These are phyloP conservation scores for Orius insidiosus DNA, from an alignment of 1,140 invertebrate genomes.

Conservation along the genomic window DNA sequence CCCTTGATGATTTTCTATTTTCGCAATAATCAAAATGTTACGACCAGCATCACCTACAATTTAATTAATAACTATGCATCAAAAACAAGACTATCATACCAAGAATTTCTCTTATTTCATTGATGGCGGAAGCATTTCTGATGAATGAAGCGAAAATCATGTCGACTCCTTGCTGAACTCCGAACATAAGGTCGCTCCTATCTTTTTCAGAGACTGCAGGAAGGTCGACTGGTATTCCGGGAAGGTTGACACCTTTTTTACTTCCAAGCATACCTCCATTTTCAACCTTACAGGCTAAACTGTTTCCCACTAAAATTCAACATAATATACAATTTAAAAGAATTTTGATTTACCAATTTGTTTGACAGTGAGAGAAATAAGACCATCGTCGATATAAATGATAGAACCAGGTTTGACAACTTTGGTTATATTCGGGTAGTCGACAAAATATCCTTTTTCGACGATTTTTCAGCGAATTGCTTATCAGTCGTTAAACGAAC, in stretches of 20 bases:
- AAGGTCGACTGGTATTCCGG: conserved; percentile 86
- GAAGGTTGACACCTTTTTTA: conserved; percentile 93
- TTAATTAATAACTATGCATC: background rate
- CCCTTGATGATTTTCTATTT: conserved; percentile 96
- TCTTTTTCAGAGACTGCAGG: conserved; percentile 98
- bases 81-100: conserved; percentile 26
- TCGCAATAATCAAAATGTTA: conserved; percentile 88
- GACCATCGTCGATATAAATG: conserved; percentile 92
- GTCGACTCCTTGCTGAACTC: conserved; percentile 89
- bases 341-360: conserved; percentile 38
- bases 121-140: conserved; percentile 72
- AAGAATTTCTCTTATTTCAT: conserved; percentile 75
- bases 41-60: conserved; percentile 67
- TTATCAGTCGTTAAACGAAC: conserved; percentile 83
- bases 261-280: conserved; percentile 94
- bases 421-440: conserved; percentile 91
- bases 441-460: conserved; percentile 49
- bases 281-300: conserved; percentile 68
- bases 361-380: conserved; percentile 82
- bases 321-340: conserved; percentile 1
- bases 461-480: conserved; percentile 64
- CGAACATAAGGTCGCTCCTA: conserved; percentile 83
- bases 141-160: conserved; percentile 99
- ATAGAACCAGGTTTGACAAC: conserved; percentile 74
- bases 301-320: conserved; percentile 28